Evolutionary conservation across 1,140 invertebrate species (phyloP).

Genomic region (Lordiphosa clarofinis): DNA sequence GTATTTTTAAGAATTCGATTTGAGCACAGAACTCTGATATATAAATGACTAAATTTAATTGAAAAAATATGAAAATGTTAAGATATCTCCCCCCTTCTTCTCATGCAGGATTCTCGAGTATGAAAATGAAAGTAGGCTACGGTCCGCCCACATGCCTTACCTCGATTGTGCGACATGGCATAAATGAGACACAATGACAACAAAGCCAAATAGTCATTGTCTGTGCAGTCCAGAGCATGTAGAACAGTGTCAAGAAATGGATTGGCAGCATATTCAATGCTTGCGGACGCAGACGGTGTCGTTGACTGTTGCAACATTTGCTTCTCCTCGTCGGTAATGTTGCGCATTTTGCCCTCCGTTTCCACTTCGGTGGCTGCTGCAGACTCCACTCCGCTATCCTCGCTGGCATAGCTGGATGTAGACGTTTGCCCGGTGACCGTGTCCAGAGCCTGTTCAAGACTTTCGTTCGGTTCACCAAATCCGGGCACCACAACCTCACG

Average conservation of each 20-base stretch:
- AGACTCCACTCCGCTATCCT: constrained; percentile 45
- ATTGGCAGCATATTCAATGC: constrained; percentile 48
- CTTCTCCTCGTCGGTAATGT: constrained; percentile 97
- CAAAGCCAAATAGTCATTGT: constrained; percentile 96
- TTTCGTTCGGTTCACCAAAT: constrained; percentile 82
- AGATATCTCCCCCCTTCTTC: not conserved
- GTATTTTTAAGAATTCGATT: too few relatives aligned
- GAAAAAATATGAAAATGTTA: not conserved
- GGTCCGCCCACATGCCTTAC: constrained; percentile 81
- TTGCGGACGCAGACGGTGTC: constrained; percentile 30
- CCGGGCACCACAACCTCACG: constrained; percentile 79
- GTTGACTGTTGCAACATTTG: constrained; percentile 82
- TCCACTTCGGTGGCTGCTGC: constrained; percentile 12
- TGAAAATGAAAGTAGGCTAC: too few relatives aligned
- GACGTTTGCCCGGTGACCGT: constrained; percentile 61
- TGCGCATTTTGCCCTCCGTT: constrained; percentile 79
- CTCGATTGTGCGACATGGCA: constrained; percentile 95
- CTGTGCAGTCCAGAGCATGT: constrained; percentile 89
- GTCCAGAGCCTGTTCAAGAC: constrained; percentile 84
- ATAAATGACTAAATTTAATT: too few relatives aligned
- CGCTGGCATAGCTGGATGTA: constrained; percentile 45
- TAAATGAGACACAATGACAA: constrained; percentile 96
- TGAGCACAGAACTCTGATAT: too few relatives aligned
- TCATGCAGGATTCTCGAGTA: constrained; percentile 8
- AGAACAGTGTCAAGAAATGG: constrained; percentile 95